A percentile compares a stretch with the other conserved stretches of the same genome.
These are phyloP conservation scores for Drosophila yakuba DNA, from an alignment of 1,140 invertebrate species.

Conservation along the genomic window DNA sequence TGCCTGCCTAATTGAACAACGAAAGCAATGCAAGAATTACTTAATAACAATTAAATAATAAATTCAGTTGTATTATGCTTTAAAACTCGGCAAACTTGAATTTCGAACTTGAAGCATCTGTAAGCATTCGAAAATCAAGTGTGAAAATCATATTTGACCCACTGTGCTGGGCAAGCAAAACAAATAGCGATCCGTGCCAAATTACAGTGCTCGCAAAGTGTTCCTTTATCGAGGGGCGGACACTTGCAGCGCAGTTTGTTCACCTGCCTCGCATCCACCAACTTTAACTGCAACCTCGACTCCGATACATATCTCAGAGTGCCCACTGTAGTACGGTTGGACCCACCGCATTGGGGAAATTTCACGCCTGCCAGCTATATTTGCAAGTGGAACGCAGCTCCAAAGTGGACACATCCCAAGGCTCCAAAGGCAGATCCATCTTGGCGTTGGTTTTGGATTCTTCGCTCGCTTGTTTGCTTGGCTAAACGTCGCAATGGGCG, in stretches of 20 bases:
- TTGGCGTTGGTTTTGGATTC: neutral
- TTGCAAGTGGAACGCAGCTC: constrained; percentile 29
- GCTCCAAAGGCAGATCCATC: neutral
- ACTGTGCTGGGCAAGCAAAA: constrained; percentile 46
- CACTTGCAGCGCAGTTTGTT: constrained; percentile 74
- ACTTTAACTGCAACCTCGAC: too few relatives aligned
- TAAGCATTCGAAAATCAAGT: neutral
- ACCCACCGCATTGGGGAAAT: constrained; percentile 53
- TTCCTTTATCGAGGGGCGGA: constrained; percentile 72
- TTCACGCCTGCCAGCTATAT: constrained; percentile 77
- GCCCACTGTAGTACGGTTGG: constrained; percentile 35
- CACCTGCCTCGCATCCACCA: constrained; percentile 56
- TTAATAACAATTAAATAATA: neutral
- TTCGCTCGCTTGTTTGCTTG: constrained; percentile 30
- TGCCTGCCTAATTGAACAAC: neutral
- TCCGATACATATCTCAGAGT: neutral
- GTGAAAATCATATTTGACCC: neutral
- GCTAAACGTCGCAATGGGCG: constrained; percentile 36
- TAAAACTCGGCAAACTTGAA: neutral
- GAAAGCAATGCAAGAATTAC: too few relatives aligned
- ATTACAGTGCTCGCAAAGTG: constrained; percentile 73
- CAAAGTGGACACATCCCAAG: neutral
- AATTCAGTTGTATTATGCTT: neutral
- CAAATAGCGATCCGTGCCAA: constrained; percentile 69
- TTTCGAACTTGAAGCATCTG: too few relatives aligned